Evolutionary conservation across 2,888 invertebrate genomes (phyloP).

Genomic region (Calameuta filiformis): DNA sequence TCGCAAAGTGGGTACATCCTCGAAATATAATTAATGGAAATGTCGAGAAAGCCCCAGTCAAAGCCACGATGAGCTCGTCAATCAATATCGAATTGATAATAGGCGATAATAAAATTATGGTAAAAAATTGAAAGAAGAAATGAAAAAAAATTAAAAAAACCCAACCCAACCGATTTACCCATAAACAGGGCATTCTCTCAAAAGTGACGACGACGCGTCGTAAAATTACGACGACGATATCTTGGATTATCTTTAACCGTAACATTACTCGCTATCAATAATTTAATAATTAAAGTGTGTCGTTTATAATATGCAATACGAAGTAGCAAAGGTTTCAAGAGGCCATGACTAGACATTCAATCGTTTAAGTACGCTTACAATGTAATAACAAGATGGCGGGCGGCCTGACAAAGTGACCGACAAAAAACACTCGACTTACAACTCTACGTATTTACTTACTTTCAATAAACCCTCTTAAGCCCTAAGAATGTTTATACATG

Average conservation of each 20-base stretch:
- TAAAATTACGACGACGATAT: neutral
- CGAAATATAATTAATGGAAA: neutral
- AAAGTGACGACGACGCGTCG: neutral
- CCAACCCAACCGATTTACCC: neutral
- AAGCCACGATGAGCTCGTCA: neutral
- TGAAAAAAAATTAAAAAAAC: conserved; percentile 8
- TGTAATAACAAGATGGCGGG: conserved; percentile 65
- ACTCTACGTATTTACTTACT: conserved; percentile 51
- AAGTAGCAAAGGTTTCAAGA: conserved; percentile 59
- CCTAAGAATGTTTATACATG: conserved; percentile 22
- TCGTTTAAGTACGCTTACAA: conserved; percentile 58
- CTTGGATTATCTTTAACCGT: conserved; percentile 1
- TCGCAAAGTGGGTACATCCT: neutral
- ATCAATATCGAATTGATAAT: conserved; percentile 18
- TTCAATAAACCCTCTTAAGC: conserved; percentile 45
- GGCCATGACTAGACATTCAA: conserved; percentile 67
- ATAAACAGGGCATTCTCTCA: neutral
- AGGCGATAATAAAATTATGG: neutral
- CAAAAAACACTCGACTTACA: conserved; percentile 45
- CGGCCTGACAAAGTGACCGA: conserved; percentile 60
- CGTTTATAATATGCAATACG: conserved; percentile 35
- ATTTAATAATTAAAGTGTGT: conserved; percentile 20
- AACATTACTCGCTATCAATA: conserved; percentile 24
- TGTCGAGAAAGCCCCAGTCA: neutral
- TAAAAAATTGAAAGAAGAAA: conserved; percentile 16